Percentiles rank a stretch among this genome's conserved stretches.
Conservation (phyloP, 2,888 invertebrate genomes). For the Stenurella melanura region DNA sequence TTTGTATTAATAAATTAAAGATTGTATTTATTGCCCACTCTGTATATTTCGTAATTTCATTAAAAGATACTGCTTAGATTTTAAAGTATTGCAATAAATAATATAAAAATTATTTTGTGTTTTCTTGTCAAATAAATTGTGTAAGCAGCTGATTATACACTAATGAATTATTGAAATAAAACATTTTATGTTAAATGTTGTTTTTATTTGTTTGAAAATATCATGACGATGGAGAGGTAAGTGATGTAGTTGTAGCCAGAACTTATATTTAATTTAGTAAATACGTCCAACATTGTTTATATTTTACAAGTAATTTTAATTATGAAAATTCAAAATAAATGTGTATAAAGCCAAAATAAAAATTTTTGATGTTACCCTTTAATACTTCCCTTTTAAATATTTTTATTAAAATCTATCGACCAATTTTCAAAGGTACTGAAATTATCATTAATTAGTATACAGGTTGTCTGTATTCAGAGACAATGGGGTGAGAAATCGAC, state of each 20-base stretch:
- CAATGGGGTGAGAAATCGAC: too few relatives aligned
- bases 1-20: constrained; percentile 59
- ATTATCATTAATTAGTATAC: too few relatives aligned
- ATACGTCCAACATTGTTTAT: too few relatives aligned
- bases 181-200: constrained; percentile 21
- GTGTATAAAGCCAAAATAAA: too few relatives aligned
- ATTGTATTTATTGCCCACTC: constrained; percentile 60
- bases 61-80: constrained; percentile 60
- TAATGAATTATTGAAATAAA: constrained; percentile 39
- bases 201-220: constrained; percentile 5
- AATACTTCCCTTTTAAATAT: too few relatives aligned
- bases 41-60: constrained; percentile 61
- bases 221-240: neutral
- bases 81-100: constrained; percentile 58
- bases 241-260: neutral
- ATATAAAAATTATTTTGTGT: constrained; percentile 52
- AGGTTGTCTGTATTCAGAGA: too few relatives aligned
- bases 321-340: too few relatives aligned
- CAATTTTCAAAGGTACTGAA: too few relatives aligned
- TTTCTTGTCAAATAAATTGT: constrained; percentile 52
- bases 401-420: too few relatives aligned
- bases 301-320: too few relatives aligned
- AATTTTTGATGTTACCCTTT: too few relatives aligned
- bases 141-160: constrained; percentile 54
- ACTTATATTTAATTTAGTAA: too few relatives aligned